These are phyloP conservation scores for Fopius arisanus DNA, from an alignment of 1,140 invertebrate species.

Conservation along the genomic window DNA sequence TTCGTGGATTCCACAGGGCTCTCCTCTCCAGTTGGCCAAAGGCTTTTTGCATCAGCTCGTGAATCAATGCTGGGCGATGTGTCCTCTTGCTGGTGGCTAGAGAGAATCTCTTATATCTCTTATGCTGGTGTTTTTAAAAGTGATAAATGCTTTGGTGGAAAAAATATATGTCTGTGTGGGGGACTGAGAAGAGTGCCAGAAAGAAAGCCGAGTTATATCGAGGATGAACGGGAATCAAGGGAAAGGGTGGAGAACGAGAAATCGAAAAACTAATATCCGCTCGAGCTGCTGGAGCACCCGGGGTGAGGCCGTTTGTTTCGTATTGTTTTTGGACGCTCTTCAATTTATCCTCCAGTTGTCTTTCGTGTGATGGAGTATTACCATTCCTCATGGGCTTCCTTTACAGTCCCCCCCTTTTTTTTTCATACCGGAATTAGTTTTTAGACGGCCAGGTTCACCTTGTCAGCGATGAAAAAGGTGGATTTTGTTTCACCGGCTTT, in stretches of 20 bases:
- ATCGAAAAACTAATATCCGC: slow-evolving; percentile 44
- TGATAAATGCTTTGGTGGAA: slow-evolving; percentile 38
- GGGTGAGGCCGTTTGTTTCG: slow-evolving; percentile 39
- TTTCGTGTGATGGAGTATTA: slow-evolving; percentile 41
- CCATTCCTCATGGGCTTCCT: slow-evolving; percentile 37
- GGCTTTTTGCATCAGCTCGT: slow-evolving; percentile 29
- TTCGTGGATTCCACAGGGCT: not conserved
- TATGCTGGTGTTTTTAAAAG: not conserved
- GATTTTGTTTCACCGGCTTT: too few relatives aligned
- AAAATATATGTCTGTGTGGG: too few relatives aligned
- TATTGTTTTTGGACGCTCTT: slow-evolving; percentile 38
- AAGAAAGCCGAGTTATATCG: not conserved
- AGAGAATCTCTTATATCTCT: not conserved
- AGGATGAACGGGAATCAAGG: slow-evolving; percentile 14
- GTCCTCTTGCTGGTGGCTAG: not conserved
- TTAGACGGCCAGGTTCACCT: not conserved
- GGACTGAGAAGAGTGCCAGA: slow-evolving; percentile 39
- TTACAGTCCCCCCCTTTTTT: slow-evolving; percentile 17
- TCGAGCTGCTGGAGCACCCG: not conserved
- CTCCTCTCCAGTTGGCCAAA: slow-evolving; percentile 12
- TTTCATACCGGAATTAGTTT: not conserved
- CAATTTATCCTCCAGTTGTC: slow-evolving; percentile 25
- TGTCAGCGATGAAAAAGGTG: not conserved
- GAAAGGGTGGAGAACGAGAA: slow-evolving; percentile 17
- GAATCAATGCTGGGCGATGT: slow-evolving; percentile 25